phyloP scores from a whole-genome alignment of 2,797 vertebrate genomes.

The Furcifer pardalis region DNA sequence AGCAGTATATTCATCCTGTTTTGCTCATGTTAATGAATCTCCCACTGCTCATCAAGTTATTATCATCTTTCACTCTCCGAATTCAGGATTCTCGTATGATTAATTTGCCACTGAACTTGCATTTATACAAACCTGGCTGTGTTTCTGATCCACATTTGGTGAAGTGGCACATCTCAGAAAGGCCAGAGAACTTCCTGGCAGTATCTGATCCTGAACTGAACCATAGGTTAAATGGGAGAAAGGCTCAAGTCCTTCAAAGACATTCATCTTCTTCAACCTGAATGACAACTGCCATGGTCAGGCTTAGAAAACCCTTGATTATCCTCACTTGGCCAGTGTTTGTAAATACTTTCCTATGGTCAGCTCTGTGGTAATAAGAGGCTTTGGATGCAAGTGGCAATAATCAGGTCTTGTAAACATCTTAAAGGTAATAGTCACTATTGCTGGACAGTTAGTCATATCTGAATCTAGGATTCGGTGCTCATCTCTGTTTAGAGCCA shows the following conservation, averaged over 20 bases:
- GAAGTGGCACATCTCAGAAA: neutral
- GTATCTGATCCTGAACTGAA: neutral
- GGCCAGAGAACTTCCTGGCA: neutral
- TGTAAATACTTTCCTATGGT: neutral
- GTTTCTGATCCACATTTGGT: constrained; percentile 22
- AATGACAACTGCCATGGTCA: too few relatives aligned
- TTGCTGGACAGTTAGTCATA: too few relatives aligned
- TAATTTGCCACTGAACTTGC: constrained; percentile 48
- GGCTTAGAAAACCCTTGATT: neutral
- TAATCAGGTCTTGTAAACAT: neutral
- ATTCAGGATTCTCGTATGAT: constrained; percentile 23
- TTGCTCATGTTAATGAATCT: constrained; percentile 37
- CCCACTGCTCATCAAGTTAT: constrained; percentile 52
- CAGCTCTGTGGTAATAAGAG: neutral
- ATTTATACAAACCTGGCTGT: constrained; percentile 40
- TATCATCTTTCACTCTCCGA: constrained; percentile 59
- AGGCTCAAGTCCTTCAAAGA: too few relatives aligned
- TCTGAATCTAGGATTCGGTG: too few relatives aligned
- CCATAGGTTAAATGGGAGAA: too few relatives aligned
- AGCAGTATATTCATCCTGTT: constrained; percentile 42
- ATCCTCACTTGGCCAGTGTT: neutral
- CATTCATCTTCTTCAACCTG: too few relatives aligned
- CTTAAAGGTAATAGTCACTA: too few relatives aligned
- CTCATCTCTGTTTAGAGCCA: too few relatives aligned
- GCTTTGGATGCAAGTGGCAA: too few relatives aligned